These are phyloP conservation scores for Holcopasites calliopsidis DNA, from an alignment of 1,140 invertebrate genomes.

Conservation along the genomic window DNA sequence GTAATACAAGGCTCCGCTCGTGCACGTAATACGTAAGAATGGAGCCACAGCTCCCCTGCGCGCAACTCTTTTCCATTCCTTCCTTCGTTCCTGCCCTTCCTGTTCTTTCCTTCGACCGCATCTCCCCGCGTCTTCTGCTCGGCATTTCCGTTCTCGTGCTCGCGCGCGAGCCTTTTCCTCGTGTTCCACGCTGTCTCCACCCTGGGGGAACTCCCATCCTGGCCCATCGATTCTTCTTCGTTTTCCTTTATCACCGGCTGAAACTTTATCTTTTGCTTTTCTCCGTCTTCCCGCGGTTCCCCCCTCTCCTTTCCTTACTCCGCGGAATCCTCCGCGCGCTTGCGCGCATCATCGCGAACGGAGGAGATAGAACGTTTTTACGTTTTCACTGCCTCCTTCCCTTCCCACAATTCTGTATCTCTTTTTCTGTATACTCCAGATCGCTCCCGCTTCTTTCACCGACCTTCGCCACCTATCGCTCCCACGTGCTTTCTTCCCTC, in stretches of 20 bases:
- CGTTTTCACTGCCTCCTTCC: constrained; percentile 8
- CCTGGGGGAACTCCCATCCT: constrained; percentile 29
- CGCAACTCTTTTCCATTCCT: not conserved
- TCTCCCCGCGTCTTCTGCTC: not conserved
- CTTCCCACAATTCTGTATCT: not conserved
- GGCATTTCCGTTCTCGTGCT: constrained; percentile 49
- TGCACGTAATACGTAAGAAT: constrained; percentile 60
- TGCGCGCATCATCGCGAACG: constrained; percentile 38
- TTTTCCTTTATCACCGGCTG: constrained; percentile 4
- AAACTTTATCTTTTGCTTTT: constrained; percentile 30
- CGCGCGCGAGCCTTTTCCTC: constrained; percentile 41
- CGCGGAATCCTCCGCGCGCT: constrained; percentile 28
- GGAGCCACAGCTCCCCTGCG: constrained; percentile 25
- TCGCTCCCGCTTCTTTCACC: constrained; percentile 2
- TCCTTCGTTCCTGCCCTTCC: not conserved
- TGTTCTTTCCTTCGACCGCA: not conserved
- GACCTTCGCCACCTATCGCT: constrained; percentile 32
- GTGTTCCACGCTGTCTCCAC: not conserved
- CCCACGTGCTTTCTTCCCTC: constrained; percentile 35
- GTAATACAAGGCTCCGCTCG: constrained; percentile 54
- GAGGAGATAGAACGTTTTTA: constrained; percentile 34
- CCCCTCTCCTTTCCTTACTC: constrained; percentile 32
- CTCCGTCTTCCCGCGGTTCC: constrained; percentile 16
- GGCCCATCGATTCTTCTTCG: constrained; percentile 27
- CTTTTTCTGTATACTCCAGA: not conserved